Evolutionary conservation across 2,888 invertebrate genomes (phyloP).

Genomic region (Rhynchonema sp.): DNA sequence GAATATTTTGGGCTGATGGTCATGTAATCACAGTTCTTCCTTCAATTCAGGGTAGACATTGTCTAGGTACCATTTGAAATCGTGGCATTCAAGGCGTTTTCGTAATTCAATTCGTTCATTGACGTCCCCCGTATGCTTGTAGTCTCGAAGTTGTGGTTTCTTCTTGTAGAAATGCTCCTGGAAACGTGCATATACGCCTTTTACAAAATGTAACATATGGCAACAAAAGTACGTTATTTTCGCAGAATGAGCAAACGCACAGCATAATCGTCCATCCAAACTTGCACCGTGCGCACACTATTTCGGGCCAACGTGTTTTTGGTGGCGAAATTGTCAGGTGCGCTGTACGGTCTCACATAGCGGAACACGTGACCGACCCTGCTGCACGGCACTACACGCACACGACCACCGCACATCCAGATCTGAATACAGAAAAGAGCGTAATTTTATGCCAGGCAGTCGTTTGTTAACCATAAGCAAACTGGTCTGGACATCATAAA

Average conservation of each 20-base stretch:
- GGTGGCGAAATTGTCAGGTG: slow-evolving; percentile 62
- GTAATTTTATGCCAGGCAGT: no score
- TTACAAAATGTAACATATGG: neutral
- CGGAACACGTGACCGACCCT: slow-evolving; percentile 93
- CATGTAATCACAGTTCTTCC: neutral
- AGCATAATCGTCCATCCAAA: slow-evolving; percentile 99
- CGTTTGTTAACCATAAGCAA: no score
- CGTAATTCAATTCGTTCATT: slow-evolving; percentile 51
- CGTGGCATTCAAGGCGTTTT: slow-evolving; percentile 51
- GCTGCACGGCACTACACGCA: slow-evolving; percentile 85
- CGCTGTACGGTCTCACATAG: slow-evolving; percentile 92
- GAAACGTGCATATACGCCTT: neutral
- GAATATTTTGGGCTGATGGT: no score
- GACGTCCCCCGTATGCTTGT: slow-evolving; percentile 48
- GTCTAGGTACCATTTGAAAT: slow-evolving; percentile 69
- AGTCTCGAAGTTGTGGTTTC: neutral
- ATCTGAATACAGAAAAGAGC: no score
- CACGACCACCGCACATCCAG: slow-evolving; percentile 86
- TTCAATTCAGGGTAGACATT: slow-evolving; percentile 58
- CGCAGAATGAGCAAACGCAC: slow-evolving; percentile 31
- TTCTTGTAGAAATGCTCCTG: neutral
- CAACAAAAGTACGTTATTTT: slow-evolving; percentile 1
- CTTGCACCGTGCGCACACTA: slow-evolving; percentile 94
- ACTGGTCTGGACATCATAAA: no score
- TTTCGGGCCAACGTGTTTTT: slow-evolving; percentile 96